Base-by-base conservation (phyloP, 23 tunicate genomes). In the Trididemnum clinides region DNA sequence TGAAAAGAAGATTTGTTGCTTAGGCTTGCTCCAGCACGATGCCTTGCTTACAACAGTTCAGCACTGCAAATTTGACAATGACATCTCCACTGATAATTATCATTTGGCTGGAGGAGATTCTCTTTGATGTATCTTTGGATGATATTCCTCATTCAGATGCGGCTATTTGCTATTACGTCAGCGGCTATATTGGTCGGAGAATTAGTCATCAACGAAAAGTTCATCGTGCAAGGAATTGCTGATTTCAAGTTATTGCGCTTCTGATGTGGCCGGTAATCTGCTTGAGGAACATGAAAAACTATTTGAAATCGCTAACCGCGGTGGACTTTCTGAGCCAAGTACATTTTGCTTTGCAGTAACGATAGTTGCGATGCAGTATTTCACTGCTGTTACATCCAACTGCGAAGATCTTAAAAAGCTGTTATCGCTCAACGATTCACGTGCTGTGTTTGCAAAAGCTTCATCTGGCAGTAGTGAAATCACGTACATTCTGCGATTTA, bases 261-360 rank as follows among this genome's bases (percentile, higher is more conserved):
- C 84, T 4, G 34, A 25, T 5, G 26, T 27, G 30, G 7, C 69
- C 23, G 38, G 4, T 2, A 19, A 33, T 58, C 27, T 22, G 4
- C 34, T 33, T 25, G 12, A 79, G 28, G 84, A 79, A 33, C 44
- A 79, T 33, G 5, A 21, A 21, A 73, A 73, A 22, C 57, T 73
- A 28, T 73, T 73, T 37, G 54, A 73, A 73, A 73, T 79, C 33
- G 75, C 84, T 19, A 36, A 57, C 29, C 84, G 84, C 12, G 84
- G 84, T 57, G 84, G 84, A 2, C 34, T 79, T 22, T 74, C 34
- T 79, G 34, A 25, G 18, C 84, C 84, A 54, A 79, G 30, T 58
- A 74, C 26, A 22, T 51, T 79, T 32, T 79, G 84, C 73, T 79
- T 79, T 79, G 84, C 84, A 2, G 28, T 28, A 22, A 79, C 84